Percentiles rank a stretch among this genome's conserved stretches.
These are phyloP conservation scores for Corythornis vintsioides DNA, from an alignment of 2,113 vertebrate species.

Conservation along the genomic window DNA sequence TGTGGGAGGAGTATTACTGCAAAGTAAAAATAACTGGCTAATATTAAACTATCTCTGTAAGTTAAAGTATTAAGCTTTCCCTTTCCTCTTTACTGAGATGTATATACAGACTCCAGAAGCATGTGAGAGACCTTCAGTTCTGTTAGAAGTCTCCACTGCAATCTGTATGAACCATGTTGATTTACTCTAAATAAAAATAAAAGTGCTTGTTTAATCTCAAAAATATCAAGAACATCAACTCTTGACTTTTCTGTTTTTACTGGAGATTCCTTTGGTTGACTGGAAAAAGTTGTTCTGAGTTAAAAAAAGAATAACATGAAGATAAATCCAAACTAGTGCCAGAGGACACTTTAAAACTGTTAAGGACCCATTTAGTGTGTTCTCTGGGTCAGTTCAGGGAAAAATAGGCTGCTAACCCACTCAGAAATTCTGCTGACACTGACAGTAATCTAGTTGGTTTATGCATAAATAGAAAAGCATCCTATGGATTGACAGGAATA, in stretches of 20 bases:
- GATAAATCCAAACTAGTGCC: conserved; percentile 37
- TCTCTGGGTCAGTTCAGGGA: not conserved
- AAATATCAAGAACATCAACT: conserved; percentile 47
- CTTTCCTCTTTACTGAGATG: not conserved
- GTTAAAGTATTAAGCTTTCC: not conserved
- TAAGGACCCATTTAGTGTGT: conserved; percentile 10
- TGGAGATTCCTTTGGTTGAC: conserved; percentile 54
- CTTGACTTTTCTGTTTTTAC: conserved; percentile 59
- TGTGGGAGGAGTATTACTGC: not conserved
- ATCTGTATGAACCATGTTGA: not conserved
- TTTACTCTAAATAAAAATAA: conserved; percentile 41
- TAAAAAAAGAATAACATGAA: conserved; percentile 43
- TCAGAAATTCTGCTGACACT: not conserved
- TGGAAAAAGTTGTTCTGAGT: conserved; percentile 65
- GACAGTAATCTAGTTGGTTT: not conserved
- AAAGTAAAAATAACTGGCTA: not conserved
- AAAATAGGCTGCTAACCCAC: not conserved
- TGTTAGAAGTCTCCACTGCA: not conserved
- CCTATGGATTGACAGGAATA: not conserved
- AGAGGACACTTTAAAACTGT: conserved; percentile 43
- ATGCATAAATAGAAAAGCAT: not conserved
- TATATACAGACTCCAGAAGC: not conserved
- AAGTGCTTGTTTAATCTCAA: conserved; percentile 55
- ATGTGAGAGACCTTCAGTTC: not conserved
- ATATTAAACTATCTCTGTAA: not conserved